Base-by-base conservation (phyloP, 2,113 vertebrate genomes). In the Melanostigma gelatinosum region DNA sequence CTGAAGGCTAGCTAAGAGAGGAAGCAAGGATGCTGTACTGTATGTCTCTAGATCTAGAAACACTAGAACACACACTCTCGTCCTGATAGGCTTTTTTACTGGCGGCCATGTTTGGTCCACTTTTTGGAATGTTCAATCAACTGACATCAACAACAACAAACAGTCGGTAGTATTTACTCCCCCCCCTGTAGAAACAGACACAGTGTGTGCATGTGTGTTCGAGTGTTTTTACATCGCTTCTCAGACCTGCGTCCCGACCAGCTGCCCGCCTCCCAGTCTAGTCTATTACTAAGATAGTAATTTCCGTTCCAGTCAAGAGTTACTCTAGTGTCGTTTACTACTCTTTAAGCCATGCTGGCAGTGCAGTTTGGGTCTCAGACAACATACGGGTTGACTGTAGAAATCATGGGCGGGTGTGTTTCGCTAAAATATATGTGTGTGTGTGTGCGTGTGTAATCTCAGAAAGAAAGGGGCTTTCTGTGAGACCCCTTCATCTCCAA, bases 1-100 rank as follows among this genome's bases (percentile, higher is more conserved):
- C 93, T 94, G 93, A 94, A 93, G 92, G 88, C 89, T 92, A 92
- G 91, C 91, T 91, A 92, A 88, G 86, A 91, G 83, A 93, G 92
- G 92, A 94, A 93, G 91, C 89, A 84, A 90, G 85, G 83, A 90
- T 83, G 88, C 89, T 88, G 66, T 85, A 84, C 80, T 73, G 77
- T 79, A 75, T 48, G 83, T 88, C 76, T 84, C 67, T 82, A 83
- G 88, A 90, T 87, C 75, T 64, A 81, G 83, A 87, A 89, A 90
- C 89, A 87, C 92, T 72, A 70, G 89, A 92, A 90, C 91, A 90
- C 91, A 90, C 91, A 85, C 86, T 67, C 77, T 90, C 91, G 62
- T 86, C 85, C 91, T 90, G 83, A 90, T 85, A 91, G 88, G 84
- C 84, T 55, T 80, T 80, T 84, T 83, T 44, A 85, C 77, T 22